Evolutionary conservation across 2,797 vertebrate species (phyloP).

Genomic region (Erithacus rubecula): DNA sequence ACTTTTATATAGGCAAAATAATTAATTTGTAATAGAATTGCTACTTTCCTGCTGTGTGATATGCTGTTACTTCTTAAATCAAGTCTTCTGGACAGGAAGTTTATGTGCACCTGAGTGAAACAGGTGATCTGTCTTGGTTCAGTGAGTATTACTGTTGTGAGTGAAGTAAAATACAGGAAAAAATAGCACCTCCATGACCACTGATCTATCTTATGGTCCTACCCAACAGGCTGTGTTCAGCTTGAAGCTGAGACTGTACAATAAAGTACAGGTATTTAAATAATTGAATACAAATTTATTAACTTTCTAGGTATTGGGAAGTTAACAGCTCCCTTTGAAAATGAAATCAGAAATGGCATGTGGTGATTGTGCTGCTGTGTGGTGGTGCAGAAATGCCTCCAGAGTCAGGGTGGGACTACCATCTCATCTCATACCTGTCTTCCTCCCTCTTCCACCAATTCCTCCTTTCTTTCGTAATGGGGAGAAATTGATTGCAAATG

Average conservation of each 20-base stretch:
- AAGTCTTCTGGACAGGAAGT: neutral
- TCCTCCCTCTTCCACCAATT: neutral
- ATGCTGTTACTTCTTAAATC: neutral
- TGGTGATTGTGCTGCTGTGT: neutral
- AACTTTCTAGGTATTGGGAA: conserved; percentile 37
- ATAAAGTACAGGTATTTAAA: neutral
- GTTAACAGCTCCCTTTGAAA: conserved; percentile 44
- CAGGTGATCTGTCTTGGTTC: neutral
- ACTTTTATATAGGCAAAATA: neutral
- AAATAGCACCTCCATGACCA: neutral
- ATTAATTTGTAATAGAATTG: neutral
- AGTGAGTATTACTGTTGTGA: neutral
- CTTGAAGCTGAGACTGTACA: neutral
- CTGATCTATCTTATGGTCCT: neutral
- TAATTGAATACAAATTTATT: neutral
- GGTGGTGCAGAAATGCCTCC: conserved; percentile 31
- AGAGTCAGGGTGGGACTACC: conserved; percentile 11
- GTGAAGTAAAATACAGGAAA: neutral
- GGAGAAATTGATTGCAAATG: conserved; percentile 76
- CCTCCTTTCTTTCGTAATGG: conserved; percentile 66
- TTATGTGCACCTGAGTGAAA: neutral
- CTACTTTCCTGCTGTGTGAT: neutral
- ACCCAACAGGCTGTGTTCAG: neutral
- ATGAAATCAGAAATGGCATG: neutral
- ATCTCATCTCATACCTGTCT: conserved; percentile 15